Conservation (phyloP, 2,888 invertebrate species). For the Deroplatys truncata region DNA sequence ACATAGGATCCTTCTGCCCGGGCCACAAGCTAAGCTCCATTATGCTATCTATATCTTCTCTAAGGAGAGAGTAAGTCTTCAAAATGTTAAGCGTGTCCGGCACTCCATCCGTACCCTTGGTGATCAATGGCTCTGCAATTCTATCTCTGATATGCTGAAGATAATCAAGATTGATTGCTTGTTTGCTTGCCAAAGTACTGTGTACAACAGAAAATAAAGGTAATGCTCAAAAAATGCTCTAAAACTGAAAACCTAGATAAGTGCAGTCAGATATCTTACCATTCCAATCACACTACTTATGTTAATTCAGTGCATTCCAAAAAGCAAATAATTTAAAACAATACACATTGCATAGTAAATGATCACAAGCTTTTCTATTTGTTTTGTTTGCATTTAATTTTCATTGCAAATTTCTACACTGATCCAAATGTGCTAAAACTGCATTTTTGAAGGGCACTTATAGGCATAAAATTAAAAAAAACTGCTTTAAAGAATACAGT, state of each 20-base stretch:
- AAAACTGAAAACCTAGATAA: neutral
- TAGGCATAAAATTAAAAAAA: too few relatives aligned
- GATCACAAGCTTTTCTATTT: too few relatives aligned
- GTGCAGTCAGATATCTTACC: neutral
- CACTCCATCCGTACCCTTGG: constrained; percentile 67
- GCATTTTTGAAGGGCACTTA: too few relatives aligned
- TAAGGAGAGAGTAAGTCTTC: constrained; percentile 77
- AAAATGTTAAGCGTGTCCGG: constrained; percentile 65
- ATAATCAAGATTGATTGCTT: constrained; percentile 85
- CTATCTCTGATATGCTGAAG: constrained; percentile 70
- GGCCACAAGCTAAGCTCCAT: constrained; percentile 85
- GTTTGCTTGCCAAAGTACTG: constrained; percentile 72
- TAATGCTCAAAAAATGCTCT: neutral
- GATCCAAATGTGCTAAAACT: too few relatives aligned
- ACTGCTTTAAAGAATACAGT: too few relatives aligned
- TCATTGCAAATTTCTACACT: too few relatives aligned
- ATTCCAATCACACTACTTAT: constrained; percentile 36
- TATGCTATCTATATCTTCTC: constrained; percentile 89
- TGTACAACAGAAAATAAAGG: constrained; percentile 37
- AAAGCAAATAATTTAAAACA: too few relatives aligned
- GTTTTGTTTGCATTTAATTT: too few relatives aligned
- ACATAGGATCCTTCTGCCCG: constrained; percentile 69
- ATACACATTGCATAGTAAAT: too few relatives aligned
- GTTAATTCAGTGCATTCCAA: too few relatives aligned
- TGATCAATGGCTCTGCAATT: constrained; percentile 72